Conservation (phyloP, 2,797 vertebrate species). For the Micropoecilia bifurca region DNA sequence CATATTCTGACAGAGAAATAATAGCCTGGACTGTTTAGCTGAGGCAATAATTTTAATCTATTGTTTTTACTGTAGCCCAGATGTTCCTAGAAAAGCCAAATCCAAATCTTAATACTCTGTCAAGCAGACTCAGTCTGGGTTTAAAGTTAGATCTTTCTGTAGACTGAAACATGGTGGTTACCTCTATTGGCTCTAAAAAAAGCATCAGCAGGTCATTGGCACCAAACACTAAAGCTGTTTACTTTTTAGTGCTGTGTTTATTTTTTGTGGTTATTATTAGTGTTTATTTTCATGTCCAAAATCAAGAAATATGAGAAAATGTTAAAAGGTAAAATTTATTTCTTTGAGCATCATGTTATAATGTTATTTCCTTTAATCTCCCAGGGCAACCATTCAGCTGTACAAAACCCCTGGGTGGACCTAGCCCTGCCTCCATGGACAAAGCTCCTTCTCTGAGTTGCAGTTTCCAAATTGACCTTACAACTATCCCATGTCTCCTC, state of each 20-base stretch:
- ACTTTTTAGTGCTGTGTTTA: too few relatives aligned
- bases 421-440: too few relatives aligned
- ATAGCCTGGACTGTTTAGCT: neutral
- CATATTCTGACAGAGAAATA: conserved; percentile 13
- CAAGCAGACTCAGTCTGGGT: neutral
- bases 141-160: neutral
- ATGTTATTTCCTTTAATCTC: too few relatives aligned
- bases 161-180: neutral
- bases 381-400: too few relatives aligned
- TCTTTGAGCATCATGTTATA: too few relatives aligned
- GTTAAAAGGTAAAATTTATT: too few relatives aligned
- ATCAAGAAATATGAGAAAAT: too few relatives aligned
- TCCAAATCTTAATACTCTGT: neutral
- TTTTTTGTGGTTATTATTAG: too few relatives aligned
- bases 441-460: too few relatives aligned
- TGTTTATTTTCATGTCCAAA: neutral
- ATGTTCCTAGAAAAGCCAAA: neutral
- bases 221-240: neutral
- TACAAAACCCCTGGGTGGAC: too few relatives aligned
- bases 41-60: neutral
- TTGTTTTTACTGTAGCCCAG: neutral
- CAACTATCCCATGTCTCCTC: too few relatives aligned
- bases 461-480: too few relatives aligned
- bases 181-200: neutral
- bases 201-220: neutral